Evolutionary conservation across 2,113 vertebrate species (phyloP), one percentile per base, ranked within the genome.

Genomic region (Carlito syrichta): DNA sequence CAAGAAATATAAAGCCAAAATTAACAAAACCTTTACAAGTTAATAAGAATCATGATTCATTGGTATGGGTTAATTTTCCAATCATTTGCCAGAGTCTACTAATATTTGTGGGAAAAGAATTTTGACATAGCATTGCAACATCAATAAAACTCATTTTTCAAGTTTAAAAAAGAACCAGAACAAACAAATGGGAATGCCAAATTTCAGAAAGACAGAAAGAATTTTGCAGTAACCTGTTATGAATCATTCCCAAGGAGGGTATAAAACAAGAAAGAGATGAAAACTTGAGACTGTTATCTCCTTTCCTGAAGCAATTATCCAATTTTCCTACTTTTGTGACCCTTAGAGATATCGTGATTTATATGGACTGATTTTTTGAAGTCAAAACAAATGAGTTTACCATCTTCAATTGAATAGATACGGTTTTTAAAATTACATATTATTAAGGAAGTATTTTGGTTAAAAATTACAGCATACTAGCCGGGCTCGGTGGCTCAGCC

Each of bases 81-180:
- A 86, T 97, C 91, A 94, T 97, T 97, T 98, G 90, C 85, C 94
- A 94, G 83, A 93, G 84, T 94, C 79, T 95, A 82, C 86, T 96
- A 96, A 95, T 97, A 94, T 97, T 97, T 96, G 95, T 97, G 95
- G 96, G 95, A 96, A 96, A 96, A 95, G 79, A 89, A 94, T 97
- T 97, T 97, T 97, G 93, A 88, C 86, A 14, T 63, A 84, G 79
- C 69, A 43, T n/a, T 89, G 27, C 66, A 94, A 45, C 89, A 87
- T 97, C 94, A 97, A 92, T 97, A 97, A 97, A 97, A 97, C 50
- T 89, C 84, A 91, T 77, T 96, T 97, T 86, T 96, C 95, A 97
- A 90, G 94, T 95, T 78, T 91, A 96, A 96, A 97, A 97, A 97
- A 84, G 94, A 97, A 97, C 85, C 84, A 97, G 79, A 60, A 94